Evolutionary conservation across 2,113 vertebrate species (phyloP).

Genomic region (Limnothrissa miodon): DNA sequence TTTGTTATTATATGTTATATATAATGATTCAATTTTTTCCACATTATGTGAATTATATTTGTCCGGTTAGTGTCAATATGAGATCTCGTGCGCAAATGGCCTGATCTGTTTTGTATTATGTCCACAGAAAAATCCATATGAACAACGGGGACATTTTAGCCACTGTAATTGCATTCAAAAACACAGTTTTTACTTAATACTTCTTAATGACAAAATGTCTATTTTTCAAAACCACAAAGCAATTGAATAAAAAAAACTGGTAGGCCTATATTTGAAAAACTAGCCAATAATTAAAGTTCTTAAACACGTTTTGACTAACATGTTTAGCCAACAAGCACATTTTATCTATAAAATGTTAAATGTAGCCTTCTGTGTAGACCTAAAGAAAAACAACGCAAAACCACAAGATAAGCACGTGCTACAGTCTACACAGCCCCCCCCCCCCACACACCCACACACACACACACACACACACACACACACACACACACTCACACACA

Average conservation of each 20-base stretch:
- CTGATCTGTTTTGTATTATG: not conserved
- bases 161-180: not conserved
- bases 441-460: too few species aligned
- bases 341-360: not conserved
- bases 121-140: not conserved
- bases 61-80: not conserved
- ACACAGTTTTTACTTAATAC: not conserved
- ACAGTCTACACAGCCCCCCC: too few species aligned
- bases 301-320: not conserved
- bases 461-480: too few species aligned
- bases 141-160: not conserved
- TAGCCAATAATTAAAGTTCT: not conserved
- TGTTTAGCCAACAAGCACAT: not conserved
- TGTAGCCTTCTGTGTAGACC: not conserved
- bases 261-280: not conserved
- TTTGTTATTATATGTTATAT: too few species aligned
- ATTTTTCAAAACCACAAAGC: not conserved
- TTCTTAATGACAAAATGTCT: not conserved
- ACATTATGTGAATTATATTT: not conserved
- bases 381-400: not conserved
- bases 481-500: too few species aligned
- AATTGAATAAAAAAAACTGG: not conserved
- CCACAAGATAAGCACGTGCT: too few species aligned
- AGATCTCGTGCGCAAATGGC: not conserved
- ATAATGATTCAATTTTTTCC: not conserved